phyloP scores from a whole-genome alignment of 2,888 invertebrate genomes.

The Agrotis clavis region DNA sequence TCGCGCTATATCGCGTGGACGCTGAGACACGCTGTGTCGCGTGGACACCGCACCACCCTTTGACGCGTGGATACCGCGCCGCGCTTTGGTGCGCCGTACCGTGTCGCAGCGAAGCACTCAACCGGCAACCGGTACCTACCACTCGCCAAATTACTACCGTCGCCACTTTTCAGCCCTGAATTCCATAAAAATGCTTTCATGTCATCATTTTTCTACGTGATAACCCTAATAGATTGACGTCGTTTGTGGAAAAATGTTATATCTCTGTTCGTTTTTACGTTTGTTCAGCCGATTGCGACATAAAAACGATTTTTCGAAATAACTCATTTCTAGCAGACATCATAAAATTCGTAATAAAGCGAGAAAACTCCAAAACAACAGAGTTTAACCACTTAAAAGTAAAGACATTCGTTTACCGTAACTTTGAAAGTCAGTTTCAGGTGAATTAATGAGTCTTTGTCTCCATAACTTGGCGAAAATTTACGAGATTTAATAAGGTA shows the following conservation, averaged over 20 bases:
- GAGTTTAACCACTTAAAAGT: slow-evolving; percentile 38
- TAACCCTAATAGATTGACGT: slow-evolving; percentile 50
- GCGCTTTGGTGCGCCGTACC: slow-evolving; percentile 13
- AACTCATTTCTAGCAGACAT: not conserved
- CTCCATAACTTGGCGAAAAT: slow-evolving; percentile 43
- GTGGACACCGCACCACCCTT: not conserved
- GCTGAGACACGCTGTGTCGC: not conserved
- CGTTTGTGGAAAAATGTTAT: slow-evolving; percentile 36
- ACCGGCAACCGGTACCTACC: slow-evolving; percentile 65
- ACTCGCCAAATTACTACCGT: slow-evolving; percentile 68
- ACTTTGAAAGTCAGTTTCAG: slow-evolving; percentile 52
- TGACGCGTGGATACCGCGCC: slow-evolving; percentile 3
- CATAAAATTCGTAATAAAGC: slow-evolving; percentile 2
- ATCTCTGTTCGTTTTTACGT: slow-evolving; percentile 27
- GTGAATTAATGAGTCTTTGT: slow-evolving; percentile 46
- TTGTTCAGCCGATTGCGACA: slow-evolving; percentile 13
- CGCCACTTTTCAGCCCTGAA: slow-evolving; percentile 48
- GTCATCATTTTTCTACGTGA: slow-evolving; percentile 53
- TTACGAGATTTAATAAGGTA: slow-evolving; percentile 49
- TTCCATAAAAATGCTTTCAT: slow-evolving; percentile 57
- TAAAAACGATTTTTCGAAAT: slow-evolving; percentile 8
- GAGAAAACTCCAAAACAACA: slow-evolving; percentile 33
- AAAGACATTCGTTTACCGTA: slow-evolving; percentile 41
- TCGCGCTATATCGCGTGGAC: not conserved
- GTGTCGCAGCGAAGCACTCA: slow-evolving; percentile 56